phyloP scores from a whole-genome alignment of 1,140 invertebrate genomes.

The Stegodyphus mimosarum region DNA sequence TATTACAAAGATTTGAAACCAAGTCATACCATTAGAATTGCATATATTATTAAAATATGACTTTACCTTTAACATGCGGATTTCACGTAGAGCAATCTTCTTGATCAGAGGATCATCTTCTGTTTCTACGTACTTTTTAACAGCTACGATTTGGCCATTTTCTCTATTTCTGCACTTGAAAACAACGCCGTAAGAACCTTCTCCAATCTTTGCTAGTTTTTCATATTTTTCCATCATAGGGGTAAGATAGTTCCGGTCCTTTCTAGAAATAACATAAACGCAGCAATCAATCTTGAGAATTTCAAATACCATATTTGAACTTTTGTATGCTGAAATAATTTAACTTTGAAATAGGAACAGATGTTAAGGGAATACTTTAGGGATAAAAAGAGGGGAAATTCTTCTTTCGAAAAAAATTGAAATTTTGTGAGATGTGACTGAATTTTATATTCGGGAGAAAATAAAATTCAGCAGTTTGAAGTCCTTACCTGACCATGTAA shows the following conservation, averaged over 20 bases:
- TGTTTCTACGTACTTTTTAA: slow-evolving; percentile 99
- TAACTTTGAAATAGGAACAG: no score
- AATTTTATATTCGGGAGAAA: no score
- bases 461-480: no score
- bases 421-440: no score
- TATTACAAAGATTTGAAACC: no score
- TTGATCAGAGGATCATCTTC: slow-evolving; percentile 98
- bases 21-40: background rate
- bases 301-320: background rate
- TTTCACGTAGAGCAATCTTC: slow-evolving; percentile 98
- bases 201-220: slow-evolving; percentile 94
- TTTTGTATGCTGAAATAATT: no score
- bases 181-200: slow-evolving; percentile 98
- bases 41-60: background rate
- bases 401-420: no score
- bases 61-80: slow-evolving; percentile 94
- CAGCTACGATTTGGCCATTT: slow-evolving; percentile 94
- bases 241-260: slow-evolving; percentile 40
- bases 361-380: no score
- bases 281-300: background rate
- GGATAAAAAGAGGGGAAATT: no score
- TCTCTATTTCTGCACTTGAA: slow-evolving; percentile 98
- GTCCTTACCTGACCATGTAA: no score
- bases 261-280: slow-evolving; percentile 18
- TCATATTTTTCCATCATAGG: slow-evolving; percentile 95